Evolutionary conservation across 2,113 vertebrate genomes (phyloP).

Genomic region (Charina bottae): DNA sequence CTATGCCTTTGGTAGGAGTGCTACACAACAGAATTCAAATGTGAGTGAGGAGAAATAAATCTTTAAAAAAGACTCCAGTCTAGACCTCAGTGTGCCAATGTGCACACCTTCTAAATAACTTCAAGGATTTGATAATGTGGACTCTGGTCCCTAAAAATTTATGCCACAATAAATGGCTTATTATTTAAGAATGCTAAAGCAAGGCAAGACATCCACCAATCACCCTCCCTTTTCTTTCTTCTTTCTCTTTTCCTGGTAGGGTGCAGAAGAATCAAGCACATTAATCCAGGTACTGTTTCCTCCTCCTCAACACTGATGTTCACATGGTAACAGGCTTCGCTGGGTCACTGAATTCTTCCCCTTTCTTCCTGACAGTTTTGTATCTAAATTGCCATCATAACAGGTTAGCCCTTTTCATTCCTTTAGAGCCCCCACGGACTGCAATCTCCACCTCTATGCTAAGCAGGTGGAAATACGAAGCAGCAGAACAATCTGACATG

Average conservation of each 20-base stretch:
- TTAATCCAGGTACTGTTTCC: neutral
- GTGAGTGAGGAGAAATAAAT: neutral
- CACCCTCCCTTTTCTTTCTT: neutral
- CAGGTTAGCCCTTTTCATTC: neutral
- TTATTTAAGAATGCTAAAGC: neutral
- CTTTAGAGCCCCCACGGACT: neutral
- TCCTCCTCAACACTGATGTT: neutral
- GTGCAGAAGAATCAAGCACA: neutral
- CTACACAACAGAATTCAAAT: slow-evolving; percentile 72
- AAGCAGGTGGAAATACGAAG: neutral
- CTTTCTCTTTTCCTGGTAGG: neutral
- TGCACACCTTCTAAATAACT: neutral
- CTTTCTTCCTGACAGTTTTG: neutral
- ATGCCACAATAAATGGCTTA: neutral
- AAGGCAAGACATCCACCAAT: neutral
- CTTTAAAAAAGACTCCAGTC: neutral
- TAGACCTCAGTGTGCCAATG: neutral
- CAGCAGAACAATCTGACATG: neutral
- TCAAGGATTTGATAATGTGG: neutral
- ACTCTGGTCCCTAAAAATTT: neutral
- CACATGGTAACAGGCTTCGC: neutral
- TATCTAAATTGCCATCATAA: neutral
- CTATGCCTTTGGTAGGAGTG: slow-evolving; percentile 92
- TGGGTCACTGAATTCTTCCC: neutral
- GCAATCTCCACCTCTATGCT: neutral